Evolutionary conservation across 2,888 invertebrate genomes (phyloP), one percentile per base, ranked within the genome.

Genomic region (Copidosoma aretas): DNA sequence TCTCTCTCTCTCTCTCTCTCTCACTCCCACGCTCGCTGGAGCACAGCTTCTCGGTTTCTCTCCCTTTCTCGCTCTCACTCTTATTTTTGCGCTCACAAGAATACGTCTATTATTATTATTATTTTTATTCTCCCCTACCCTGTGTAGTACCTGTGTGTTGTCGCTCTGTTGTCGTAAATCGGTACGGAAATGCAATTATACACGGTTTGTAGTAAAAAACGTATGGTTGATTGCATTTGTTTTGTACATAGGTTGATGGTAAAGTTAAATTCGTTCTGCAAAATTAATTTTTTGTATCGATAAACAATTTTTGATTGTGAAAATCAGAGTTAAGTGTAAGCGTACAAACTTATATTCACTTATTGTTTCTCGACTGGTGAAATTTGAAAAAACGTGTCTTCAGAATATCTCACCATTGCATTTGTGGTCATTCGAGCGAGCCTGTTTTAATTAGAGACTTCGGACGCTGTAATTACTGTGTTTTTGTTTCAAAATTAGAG

Each of bases 21-120:
- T 58, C 41, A 54, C 49, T 43, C 51, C 32, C 56, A n/a, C 49
- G 53, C 53, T 67, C 54, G 54, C 60, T 46, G 58, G 62, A 67
- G 32, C 32, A 3, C 3, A 32, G n/a, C n/a, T n/a, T n/a, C n/a
- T n/a, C 32, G 8, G 32, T 5, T 49, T 63, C 58, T 21, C 49
- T 54, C 17, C 46, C 60, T 66, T 25, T 56, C 57, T 60, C 54
- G 46, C 51, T 57, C 41, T 64, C 43, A n/a, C n/a, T 60, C 64
- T 58, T 53, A 54, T 57, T 43, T 57, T 39, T 60, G 22, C 49
- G 53, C 53, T 67, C 56, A 54, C 60, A 54, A 63, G 58, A 58
- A 67, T 3, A 32, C 52, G 59, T 22, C 39, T 25, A 10, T 67
- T 52, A 54, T 56, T 56, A 57, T n/a, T 10, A 19, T 14, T 5